Evolutionary conservation across 2,888 invertebrate genomes (phyloP).

Genomic region (Lypha dubia): DNA sequence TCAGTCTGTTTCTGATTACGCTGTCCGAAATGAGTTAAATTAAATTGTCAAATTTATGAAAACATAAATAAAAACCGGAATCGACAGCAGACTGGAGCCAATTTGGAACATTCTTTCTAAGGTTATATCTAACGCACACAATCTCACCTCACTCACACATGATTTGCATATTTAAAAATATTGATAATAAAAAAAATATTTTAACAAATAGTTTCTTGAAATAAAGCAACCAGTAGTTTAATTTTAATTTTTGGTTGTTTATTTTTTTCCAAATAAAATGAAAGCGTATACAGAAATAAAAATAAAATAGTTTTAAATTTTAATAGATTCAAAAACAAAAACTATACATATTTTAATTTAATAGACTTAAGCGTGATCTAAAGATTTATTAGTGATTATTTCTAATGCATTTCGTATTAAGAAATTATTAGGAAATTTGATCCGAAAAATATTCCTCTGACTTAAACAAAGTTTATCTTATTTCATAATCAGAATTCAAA

Average conservation of each 20-base stretch:
- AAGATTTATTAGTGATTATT: neutral
- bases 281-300: neutral
- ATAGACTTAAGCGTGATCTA: neutral
- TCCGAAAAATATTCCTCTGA: too few species aligned
- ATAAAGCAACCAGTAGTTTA: constrained; percentile 13
- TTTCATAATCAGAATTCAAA: too few species aligned
- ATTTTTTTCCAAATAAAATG: neutral
- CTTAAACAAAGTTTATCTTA: too few species aligned
- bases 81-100: constrained; percentile 63
- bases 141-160: neutral
- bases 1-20: constrained; percentile 3
- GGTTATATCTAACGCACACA: constrained; percentile 27
- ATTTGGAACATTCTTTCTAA: constrained; percentile 39
- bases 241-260: constrained; percentile 5
- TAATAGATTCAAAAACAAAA: neutral
- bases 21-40: constrained; percentile 24
- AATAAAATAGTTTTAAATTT: constrained; percentile 2
- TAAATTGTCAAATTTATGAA: constrained; percentile 21
- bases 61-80: constrained; percentile 57
- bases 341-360: neutral
- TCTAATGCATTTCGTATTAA: neutral
- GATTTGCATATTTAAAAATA: constrained; percentile 63
- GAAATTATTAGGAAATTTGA: too few species aligned
- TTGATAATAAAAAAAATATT: neutral
- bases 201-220: constrained; percentile 10